Percentiles rank a stretch among this genome's conserved stretches.
Conservation (phyloP, 2,888 invertebrate species). For the Habroteleia sp. region DNA sequence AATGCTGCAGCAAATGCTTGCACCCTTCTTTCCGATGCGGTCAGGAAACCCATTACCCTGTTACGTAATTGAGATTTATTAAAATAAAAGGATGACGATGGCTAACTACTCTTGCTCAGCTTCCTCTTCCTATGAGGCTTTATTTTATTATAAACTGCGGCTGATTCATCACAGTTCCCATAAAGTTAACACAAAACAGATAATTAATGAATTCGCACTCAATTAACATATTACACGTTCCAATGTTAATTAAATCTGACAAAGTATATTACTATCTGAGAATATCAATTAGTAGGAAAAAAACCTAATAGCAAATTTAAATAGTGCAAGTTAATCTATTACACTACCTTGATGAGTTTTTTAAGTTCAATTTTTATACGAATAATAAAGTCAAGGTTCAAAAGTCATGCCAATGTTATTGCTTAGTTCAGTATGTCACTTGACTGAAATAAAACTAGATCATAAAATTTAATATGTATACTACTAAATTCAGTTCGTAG, state of each 20-base stretch:
- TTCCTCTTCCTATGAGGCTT: constrained; percentile 58
- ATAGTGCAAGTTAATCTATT: too few species aligned
- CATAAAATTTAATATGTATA: too few species aligned
- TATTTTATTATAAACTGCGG: constrained; percentile 63
- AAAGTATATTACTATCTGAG: too few species aligned
- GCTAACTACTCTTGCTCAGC: constrained; percentile 59
- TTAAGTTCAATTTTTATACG: too few species aligned
- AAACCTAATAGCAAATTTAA: too few species aligned
- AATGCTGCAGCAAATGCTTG: constrained; percentile 72
- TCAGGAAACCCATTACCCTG: constrained; percentile 73
- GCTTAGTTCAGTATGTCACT: too few species aligned
- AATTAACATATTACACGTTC: too few species aligned
- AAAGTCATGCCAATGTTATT: background rate
- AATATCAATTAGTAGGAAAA: too few species aligned
- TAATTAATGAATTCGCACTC: constrained; percentile 30
- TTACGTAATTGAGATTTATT: constrained; percentile 81
- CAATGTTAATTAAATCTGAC: too few species aligned
- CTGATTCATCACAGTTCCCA: constrained; percentile 24
- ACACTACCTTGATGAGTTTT: too few species aligned
- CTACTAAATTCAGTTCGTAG: too few species aligned
- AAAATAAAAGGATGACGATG: constrained; percentile 74
- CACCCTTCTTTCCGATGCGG: constrained; percentile 70
- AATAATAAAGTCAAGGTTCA: constrained; percentile 2
- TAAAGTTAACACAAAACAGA: constrained; percentile 15
- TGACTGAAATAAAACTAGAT: too few species aligned